Evolutionary conservation across 2,797 vertebrate genomes (phyloP).

Genomic region (Pachyuromys duprasi): DNA sequence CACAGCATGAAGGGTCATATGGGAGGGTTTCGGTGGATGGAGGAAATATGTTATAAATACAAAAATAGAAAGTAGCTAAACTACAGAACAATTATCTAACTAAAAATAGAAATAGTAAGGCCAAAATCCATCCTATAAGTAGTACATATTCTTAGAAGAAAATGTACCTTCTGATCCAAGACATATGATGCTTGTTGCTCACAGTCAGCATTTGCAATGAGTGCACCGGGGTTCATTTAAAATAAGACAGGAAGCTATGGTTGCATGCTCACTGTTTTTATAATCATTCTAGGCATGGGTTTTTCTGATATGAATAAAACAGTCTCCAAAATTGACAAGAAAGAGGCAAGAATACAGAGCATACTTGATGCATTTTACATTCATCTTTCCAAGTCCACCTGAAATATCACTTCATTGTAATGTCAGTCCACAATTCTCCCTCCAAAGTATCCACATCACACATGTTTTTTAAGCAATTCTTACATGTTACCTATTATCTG

Average conservation of each 20-base stretch:
- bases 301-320: background rate
- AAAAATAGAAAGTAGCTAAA: background rate
- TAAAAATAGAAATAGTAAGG: background rate
- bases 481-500: too few relatives aligned
- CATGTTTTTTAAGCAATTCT: too few relatives aligned
- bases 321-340: background rate
- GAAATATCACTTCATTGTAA: background rate
- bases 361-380: background rate
- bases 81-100: background rate
- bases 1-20: background rate
- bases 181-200: background rate
- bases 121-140: background rate
- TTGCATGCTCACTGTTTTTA: background rate
- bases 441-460: background rate
- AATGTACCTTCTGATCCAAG: background rate
- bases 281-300: background rate
- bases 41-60: background rate
- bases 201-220: background rate
- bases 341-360: background rate
- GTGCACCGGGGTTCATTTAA: background rate
- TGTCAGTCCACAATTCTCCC: background rate
- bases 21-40: background rate
- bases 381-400: background rate
- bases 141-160: too few relatives aligned
- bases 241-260: background rate